Conservation (phyloP, 2,888 invertebrate species). For the Ornithoptera alexandrae region DNA sequence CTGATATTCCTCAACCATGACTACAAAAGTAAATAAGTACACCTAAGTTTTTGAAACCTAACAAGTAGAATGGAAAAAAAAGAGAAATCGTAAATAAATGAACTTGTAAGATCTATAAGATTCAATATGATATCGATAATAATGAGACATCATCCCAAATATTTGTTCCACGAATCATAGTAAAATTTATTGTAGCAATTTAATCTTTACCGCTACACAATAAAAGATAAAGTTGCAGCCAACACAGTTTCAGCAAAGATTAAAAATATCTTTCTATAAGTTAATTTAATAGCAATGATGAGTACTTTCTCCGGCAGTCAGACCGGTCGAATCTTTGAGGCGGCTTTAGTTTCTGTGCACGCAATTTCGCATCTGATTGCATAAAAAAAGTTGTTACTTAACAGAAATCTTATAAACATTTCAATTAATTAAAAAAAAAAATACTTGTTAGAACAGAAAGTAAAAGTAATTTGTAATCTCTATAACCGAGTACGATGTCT, state of each 20-base stretch:
- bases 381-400: constrained; percentile 6
- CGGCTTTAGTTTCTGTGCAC: not conserved
- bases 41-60: no score
- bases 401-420: not conserved
- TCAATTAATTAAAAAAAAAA: not conserved
- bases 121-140: not conserved
- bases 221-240: not conserved
- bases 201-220: not conserved
- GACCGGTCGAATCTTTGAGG: constrained; percentile 10
- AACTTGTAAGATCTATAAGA: no score
- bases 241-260: constrained; percentile 9
- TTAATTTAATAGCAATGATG: constrained; percentile 12
- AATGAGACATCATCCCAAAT: not conserved
- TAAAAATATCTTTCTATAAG: constrained; percentile 26
- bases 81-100: no score
- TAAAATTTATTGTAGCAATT: not conserved
- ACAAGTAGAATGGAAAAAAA: no score
- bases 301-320: constrained; percentile 24
- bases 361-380: constrained; percentile 11
- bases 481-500: no score
- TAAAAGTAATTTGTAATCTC: no score
- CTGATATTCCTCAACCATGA: no score
- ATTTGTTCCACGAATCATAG: not conserved
- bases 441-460: no score
- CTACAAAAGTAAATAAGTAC: no score